phyloP scores from a whole-genome alignment of 2,797 vertebrate species.

The Furcifer pardalis region DNA sequence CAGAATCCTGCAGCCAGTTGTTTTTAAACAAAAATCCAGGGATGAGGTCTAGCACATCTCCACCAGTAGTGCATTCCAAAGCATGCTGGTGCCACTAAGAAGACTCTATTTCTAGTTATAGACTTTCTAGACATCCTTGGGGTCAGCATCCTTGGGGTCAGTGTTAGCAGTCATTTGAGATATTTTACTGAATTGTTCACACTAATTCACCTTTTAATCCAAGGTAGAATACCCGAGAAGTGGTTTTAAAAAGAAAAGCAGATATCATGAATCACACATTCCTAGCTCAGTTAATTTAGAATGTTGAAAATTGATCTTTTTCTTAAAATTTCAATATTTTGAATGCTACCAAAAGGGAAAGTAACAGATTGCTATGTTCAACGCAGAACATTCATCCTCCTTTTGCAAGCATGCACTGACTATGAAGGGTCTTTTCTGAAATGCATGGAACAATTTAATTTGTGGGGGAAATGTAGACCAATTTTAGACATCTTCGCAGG shows the following conservation, averaged over 20 bases:
- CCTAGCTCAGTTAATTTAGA: conserved; percentile 75
- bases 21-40: too few species aligned
- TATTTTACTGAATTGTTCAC: conserved; percentile 41
- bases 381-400: conserved; percentile 75
- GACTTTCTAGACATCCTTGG: too few species aligned
- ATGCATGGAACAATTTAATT: conserved; percentile 61
- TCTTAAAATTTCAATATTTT: conserved; percentile 78
- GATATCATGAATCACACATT: conserved; percentile 75
- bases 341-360: conserved; percentile 83
- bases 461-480: conserved; percentile 7
- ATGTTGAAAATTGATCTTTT: conserved; percentile 77
- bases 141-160: too few species aligned
- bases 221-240: conserved; percentile 10
- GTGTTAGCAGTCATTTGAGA: neutral
- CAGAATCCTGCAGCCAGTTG: neutral
- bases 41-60: too few species aligned
- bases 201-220: conserved; percentile 55
- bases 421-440: conserved; percentile 61
- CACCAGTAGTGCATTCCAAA: too few species aligned
- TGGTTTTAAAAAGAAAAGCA: conserved; percentile 63
- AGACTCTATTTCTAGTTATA: too few species aligned
- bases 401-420: conserved; percentile 66
- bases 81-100: too few species aligned
- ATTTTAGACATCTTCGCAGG: conserved; percentile 43
- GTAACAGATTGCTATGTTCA: conserved; percentile 80